Percentiles rank a stretch among this genome's conserved stretches.
Evolutionary conservation across 2,797 vertebrate species (phyloP).

Genomic region (Micromesistius poutassou): DNA sequence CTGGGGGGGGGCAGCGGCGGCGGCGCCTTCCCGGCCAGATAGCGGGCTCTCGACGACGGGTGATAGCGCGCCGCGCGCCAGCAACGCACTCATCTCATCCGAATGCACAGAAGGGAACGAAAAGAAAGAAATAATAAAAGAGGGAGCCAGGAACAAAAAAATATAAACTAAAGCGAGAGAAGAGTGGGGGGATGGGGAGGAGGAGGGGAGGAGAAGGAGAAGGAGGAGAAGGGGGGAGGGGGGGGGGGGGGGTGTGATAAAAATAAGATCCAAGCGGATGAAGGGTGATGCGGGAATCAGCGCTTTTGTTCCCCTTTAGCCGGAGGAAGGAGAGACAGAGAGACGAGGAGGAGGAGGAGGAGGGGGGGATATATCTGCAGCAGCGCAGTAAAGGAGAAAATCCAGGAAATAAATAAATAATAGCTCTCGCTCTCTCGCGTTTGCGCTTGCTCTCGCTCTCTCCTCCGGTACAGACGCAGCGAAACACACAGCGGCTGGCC

Average conservation of each 20-base stretch:
- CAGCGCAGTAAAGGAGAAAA: constrained; percentile 70
- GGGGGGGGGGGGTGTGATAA: constrained; percentile 15
- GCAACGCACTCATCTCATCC: constrained; percentile 67
- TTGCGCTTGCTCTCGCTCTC: neutral
- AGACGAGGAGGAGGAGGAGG: constrained; percentile 36
- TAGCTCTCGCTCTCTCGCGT: constrained; percentile 39
- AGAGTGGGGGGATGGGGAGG: neutral
- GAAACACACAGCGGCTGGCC: neutral
- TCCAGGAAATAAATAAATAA: constrained; percentile 66
- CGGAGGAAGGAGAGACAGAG: constrained; percentile 42
- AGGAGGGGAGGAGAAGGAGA: neutral
- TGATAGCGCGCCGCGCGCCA: constrained; percentile 57
- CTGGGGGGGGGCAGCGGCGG: constrained; percentile 68
- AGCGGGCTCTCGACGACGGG: constrained; percentile 63
- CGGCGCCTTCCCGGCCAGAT: constrained; percentile 68
- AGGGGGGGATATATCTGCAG: constrained; percentile 69
- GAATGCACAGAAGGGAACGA: constrained; percentile 12
- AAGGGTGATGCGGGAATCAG: constrained; percentile 51
- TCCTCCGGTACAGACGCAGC: neutral
- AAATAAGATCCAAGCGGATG: constrained; percentile 51
- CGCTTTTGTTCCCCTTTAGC: constrained; percentile 59
- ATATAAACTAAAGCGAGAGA: neutral
- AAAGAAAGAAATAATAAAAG: neutral
- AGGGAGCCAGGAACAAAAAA: neutral
- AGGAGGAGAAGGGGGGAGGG: neutral